Evolutionary conservation across 1,140 invertebrate genomes (phyloP), one percentile per base, ranked within the genome.

Genomic region (Dreissena polymorpha): DNA sequence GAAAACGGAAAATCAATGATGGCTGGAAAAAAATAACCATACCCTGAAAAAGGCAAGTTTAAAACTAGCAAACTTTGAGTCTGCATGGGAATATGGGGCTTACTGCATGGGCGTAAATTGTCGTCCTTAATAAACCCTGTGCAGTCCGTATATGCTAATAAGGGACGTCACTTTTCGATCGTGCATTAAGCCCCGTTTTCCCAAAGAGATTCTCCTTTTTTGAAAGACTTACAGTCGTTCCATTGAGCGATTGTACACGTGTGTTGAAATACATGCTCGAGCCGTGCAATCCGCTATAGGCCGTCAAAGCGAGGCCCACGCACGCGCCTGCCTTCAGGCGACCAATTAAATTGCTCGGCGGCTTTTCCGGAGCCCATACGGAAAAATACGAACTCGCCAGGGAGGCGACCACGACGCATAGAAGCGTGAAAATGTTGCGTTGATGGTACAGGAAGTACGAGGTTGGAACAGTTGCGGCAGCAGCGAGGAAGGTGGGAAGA

Each of bases 221-320:
- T 39, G 5, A n/a, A 27, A 21, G 13, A 57, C 96, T 97, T 3
- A 98, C 95, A 90, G 97, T 95, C 87, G 98, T 96, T 8, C 97
- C 97, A 80, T 98, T 95, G 69, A 95, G 95, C 90, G 97, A 96
- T 0, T 95, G 96, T n/a, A 98, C 94, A 67, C 95, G 96, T 12
- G 97, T 97, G 90, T 98, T 98, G 92, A 98, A 98, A 91, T 97
- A 97, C 21, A 98, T 92, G 86, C 96, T 97, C 53, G 96, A 96
- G 25, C 93, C 91, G 95, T 96, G 97, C 0, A 98, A 88, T 0
- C 94, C 94, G 0, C 95, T 86, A 89, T 97, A 98, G 14, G 71
- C 10, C 49, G 51, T 16, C 21, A 81, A 16, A 8, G 55, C 69
- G 0, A 98, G 84, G 10, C 94, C 80, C 0, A 94, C 93, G 82